phyloP scores from a whole-genome alignment of 2,888 invertebrate species.

The Minunthozetes semirufus region DNA sequence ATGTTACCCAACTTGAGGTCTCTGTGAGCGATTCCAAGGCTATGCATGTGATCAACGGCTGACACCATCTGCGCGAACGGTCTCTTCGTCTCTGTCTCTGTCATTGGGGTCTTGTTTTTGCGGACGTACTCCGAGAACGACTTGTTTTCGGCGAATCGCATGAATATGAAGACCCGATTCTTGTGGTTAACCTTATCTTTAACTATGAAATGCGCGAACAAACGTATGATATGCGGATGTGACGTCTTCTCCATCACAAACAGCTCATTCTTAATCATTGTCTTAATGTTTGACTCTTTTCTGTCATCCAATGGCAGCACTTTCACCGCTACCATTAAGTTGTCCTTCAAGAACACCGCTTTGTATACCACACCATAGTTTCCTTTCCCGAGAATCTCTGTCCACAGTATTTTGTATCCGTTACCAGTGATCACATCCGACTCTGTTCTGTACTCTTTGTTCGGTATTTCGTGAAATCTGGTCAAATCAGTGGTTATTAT shows the following conservation, averaged over 20 bases:
- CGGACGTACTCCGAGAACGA: background rate
- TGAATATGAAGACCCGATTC: conserved; percentile 17
- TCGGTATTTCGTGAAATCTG: background rate
- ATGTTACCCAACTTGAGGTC: conserved; percentile 33
- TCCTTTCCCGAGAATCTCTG: background rate
- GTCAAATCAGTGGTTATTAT: background rate
- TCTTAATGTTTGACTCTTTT: too few species aligned
- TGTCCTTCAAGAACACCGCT: too few species aligned
- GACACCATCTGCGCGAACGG: conserved; percentile 31
- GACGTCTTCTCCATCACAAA: conserved; percentile 29
- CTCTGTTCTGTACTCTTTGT: background rate
- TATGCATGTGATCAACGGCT: conserved; percentile 23
- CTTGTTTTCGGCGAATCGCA: conserved; percentile 24
- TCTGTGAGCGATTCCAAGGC: conserved; percentile 26
- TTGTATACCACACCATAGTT: background rate
- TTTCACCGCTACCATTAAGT: conserved; percentile 20
- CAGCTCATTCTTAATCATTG: conserved; percentile 35
- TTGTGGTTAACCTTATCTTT: background rate
- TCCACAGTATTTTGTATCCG: background rate
- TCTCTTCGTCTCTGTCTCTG: background rate
- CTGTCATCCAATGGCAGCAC: background rate
- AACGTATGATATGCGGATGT: conserved; percentile 34
- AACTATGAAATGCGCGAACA: conserved; percentile 30
- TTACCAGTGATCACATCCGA: background rate
- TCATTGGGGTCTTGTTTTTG: background rate